Percentiles rank a stretch among this genome's conserved stretches.
Conservation (phyloP, 2,113 vertebrate genomes). For the Pteronura brasiliensis region DNA sequence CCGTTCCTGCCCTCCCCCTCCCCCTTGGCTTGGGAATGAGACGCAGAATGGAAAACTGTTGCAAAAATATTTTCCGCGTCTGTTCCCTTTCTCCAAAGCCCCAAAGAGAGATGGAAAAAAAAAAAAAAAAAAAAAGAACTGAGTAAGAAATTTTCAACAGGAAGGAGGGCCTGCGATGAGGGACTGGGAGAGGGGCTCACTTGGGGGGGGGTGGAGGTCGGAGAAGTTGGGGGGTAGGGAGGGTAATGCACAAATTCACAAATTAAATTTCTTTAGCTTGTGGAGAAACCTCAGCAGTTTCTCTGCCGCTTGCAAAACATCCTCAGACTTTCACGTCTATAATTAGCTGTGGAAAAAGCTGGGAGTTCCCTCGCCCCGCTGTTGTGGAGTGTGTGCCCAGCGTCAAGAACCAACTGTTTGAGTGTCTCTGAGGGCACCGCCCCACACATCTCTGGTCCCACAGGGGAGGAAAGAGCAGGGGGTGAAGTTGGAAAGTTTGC, state of each 20-base stretch:
- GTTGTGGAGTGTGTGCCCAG: conserved; percentile 50
- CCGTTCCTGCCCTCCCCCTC: neutral
- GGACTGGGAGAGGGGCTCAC: neutral
- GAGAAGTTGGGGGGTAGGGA: neutral
- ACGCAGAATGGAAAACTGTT: conserved; percentile 74
- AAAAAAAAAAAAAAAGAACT: neutral
- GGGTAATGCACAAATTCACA: neutral
- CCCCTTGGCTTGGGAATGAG: conserved; percentile 59
- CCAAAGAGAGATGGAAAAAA: conserved; percentile 32
- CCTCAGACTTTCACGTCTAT: conserved; percentile 68
- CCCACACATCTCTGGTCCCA: conserved; percentile 9
- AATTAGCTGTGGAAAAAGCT: conserved; percentile 77
- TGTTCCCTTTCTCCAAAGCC: conserved; percentile 74
- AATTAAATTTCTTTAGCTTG: conserved; percentile 45
- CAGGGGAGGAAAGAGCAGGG: neutral
- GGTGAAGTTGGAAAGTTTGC: conserved; percentile 53
- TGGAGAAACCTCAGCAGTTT: conserved; percentile 70
- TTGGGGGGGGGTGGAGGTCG: neutral
- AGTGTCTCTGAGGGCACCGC: conserved; percentile 65
- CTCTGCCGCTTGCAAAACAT: conserved; percentile 66
- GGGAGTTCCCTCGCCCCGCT: conserved; percentile 68
- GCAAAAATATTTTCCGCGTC: conserved; percentile 75
- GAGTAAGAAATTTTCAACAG: conserved; percentile 33
- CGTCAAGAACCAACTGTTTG: conserved; percentile 70
- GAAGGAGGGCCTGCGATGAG: neutral